Evolutionary conservation across 1,140 invertebrate species (phyloP).

Genomic region (Drosophila kepulauana): DNA sequence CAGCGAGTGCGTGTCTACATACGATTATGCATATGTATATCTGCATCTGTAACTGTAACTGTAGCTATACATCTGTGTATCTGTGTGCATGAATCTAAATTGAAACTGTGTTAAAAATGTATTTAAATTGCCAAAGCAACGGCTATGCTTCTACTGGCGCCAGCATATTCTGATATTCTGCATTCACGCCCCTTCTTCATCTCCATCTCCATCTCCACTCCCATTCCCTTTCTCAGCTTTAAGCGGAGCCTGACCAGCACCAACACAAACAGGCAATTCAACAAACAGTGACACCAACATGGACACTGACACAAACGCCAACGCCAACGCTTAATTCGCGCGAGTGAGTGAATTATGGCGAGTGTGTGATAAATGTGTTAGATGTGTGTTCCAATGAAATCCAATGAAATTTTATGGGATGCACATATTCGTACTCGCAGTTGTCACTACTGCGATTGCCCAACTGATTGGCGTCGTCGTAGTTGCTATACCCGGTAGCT

Average conservation of each 20-base stretch:
- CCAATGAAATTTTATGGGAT: constrained; percentile 65
- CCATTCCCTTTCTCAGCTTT: background rate
- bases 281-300: background rate
- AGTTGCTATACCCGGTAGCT: background rate
- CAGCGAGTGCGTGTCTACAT: background rate
- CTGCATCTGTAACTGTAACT: background rate
- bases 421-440: constrained; percentile 24
- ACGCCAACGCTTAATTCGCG: constrained; percentile 29
- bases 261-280: constrained; percentile 5
- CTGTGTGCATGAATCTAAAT: constrained; percentile 54
- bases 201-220: background rate
- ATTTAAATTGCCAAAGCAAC: constrained; percentile 64
- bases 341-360: constrained; percentile 61
- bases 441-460: constrained; percentile 51
- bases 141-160: constrained; percentile 60
- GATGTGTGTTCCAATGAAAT: constrained; percentile 76
- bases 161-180: constrained; percentile 51
- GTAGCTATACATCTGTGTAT: background rate
- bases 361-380: constrained; percentile 74
- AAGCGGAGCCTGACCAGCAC: constrained; percentile 7
- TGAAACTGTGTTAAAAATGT: constrained; percentile 74
- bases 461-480: constrained; percentile 44
- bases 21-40: background rate
- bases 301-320: constrained; percentile 3
- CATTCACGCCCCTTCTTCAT: background rate